These are phyloP conservation scores for Ceriagrion tenellum DNA, from an alignment of 2,888 invertebrate genomes.

Conservation along the genomic window DNA sequence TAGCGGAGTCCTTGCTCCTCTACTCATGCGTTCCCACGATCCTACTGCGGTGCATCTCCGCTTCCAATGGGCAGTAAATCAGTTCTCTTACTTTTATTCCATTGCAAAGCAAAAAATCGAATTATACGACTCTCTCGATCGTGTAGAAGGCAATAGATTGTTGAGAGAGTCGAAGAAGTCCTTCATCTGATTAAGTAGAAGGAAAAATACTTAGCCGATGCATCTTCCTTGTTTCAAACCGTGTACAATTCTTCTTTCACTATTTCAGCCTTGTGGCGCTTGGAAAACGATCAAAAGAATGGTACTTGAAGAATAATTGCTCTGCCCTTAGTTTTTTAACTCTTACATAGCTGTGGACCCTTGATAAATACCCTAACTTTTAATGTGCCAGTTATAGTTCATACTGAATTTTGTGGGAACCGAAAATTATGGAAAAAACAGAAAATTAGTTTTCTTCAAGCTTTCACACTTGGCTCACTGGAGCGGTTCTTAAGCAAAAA, in stretches of 20 bases:
- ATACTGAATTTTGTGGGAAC: too few species aligned
- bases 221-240: background rate
- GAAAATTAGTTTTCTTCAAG: too few species aligned
- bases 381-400: too few species aligned
- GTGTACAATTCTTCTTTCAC: background rate
- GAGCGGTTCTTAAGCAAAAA: too few species aligned
- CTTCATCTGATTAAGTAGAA: background rate
- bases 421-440: too few species aligned
- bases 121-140: background rate
- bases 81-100: background rate
- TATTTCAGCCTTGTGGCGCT: background rate
- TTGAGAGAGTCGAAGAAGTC: slow-evolving; percentile 13
- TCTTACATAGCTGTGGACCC: too few species aligned
- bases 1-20: background rate
- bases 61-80: background rate
- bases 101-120: background rate
- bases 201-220: background rate
- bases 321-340: too few species aligned
- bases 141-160: background rate
- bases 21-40: background rate
- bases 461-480: too few species aligned
- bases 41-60: background rate
- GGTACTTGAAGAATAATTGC: too few species aligned
- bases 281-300: background rate
- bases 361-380: too few species aligned